phyloP scores from a whole-genome alignment of 2,797 vertebrate species.

The Epinephelus malabaricus region DNA sequence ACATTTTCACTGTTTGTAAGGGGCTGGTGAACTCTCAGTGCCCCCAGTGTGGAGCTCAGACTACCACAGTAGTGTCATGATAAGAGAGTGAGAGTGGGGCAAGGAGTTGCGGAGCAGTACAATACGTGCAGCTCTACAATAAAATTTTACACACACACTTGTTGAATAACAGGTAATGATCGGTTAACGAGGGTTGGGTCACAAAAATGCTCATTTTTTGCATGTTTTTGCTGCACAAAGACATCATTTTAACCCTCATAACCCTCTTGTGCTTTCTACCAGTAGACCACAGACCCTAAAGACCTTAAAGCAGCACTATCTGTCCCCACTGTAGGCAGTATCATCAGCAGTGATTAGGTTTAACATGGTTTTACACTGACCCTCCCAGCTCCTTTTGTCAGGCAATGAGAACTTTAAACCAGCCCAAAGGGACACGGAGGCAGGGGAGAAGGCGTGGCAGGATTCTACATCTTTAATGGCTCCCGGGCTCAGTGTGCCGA shows the following conservation, averaged over 20 bases:
- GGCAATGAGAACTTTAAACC: conserved; percentile 36
- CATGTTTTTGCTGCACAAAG: neutral
- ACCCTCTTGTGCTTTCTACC: neutral
- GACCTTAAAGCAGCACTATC: neutral
- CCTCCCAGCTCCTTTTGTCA: conserved; percentile 32
- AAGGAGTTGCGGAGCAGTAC: too few species aligned
- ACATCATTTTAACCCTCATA: neutral
- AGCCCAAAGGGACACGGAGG: conserved; percentile 37
- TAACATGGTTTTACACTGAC: conserved; percentile 16
- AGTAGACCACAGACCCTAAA: conserved; percentile 8
- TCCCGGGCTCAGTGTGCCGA: conserved; percentile 43
- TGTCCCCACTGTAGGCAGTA: neutral
- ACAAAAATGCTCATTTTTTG: neutral
- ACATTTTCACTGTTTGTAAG: too few species aligned
- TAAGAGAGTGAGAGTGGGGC: too few species aligned
- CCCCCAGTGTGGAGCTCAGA: too few species aligned
- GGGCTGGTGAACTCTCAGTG: too few species aligned
- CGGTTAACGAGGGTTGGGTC: too few species aligned
- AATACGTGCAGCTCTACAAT: too few species aligned
- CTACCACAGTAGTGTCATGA: too few species aligned
- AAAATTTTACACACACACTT: too few species aligned
- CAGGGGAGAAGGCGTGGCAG: conserved; percentile 40
- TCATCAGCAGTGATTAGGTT: conserved; percentile 11
- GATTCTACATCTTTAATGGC: conserved; percentile 73
- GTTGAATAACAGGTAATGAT: too few species aligned